Percentiles rank a stretch among this genome's conserved stretches.
phyloP scores from a whole-genome alignment of 2,797 vertebrate genomes.

The Discoglossus pictus region DNA sequence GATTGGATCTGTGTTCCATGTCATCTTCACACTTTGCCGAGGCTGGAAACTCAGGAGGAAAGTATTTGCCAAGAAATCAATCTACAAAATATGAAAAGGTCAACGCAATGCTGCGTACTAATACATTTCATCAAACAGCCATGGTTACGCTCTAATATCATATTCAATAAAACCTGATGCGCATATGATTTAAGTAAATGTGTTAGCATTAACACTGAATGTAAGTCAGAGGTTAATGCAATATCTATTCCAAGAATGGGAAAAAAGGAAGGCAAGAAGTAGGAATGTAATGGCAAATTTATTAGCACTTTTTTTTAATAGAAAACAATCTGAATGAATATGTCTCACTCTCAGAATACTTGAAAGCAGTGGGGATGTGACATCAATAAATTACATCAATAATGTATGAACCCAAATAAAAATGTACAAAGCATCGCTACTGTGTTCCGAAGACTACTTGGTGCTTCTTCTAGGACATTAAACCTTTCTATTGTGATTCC shows the following conservation, averaged over 20 bases:
- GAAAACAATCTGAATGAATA: conserved; percentile 45
- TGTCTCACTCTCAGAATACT: conserved; percentile 1
- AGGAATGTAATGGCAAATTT: conserved; percentile 32
- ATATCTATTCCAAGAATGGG: conserved; percentile 1
- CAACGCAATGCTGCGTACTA: conserved; percentile 47
- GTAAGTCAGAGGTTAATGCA: conserved; percentile 42
- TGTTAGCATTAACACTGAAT: conserved; percentile 17
- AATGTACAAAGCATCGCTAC: conserved; percentile 58
- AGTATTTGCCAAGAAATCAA: conserved; percentile 61
- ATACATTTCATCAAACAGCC: conserved; percentile 38
- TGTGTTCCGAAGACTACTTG: conserved; percentile 54
- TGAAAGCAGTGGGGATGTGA: conserved; percentile 27
- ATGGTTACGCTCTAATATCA: conserved; percentile 20
- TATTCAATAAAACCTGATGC: conserved; percentile 39
- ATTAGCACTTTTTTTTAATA: conserved; percentile 40
- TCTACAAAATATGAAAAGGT: conserved; percentile 59
- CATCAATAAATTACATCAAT: conserved; percentile 66
- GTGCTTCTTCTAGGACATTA: conserved; percentile 60
- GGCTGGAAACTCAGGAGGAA: conserved; percentile 63
- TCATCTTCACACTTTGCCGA: conserved; percentile 61
- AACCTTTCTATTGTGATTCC: conserved; percentile 60
- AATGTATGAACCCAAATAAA: conserved; percentile 62
- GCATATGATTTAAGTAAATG: conserved; percentile 1
- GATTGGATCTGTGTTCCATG: conserved; percentile 63
- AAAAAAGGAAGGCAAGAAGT: conserved; percentile 13